Percentiles rank a stretch among this genome's conserved stretches.
These are phyloP conservation scores for Bombus sylvicola DNA, from an alignment of 1,140 invertebrate species.

Conservation along the genomic window DNA sequence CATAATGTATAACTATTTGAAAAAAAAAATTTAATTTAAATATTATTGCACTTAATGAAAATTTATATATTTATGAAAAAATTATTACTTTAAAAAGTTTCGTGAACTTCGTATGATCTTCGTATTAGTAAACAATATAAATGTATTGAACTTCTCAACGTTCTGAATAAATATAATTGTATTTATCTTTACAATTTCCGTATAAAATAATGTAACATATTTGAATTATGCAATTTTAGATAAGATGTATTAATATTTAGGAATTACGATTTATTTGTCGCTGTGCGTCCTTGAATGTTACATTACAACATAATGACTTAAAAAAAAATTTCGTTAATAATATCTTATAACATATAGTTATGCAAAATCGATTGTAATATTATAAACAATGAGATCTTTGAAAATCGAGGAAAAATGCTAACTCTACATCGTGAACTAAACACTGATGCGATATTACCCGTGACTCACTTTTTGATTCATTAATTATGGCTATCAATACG, in stretches of 20 bases:
- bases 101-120: neutral
- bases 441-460: constrained; percentile 31
- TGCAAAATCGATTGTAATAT: neutral
- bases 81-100: neutral
- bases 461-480: constrained; percentile 21
- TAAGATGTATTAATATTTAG: constrained; percentile 33
- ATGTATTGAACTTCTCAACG: neutral
- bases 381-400: neutral
- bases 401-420: constrained; percentile 12
- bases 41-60: neutral
- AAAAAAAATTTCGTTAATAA: neutral
- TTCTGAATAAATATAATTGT: neutral
- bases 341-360: neutral
- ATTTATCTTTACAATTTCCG: neutral
- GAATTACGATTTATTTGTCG: constrained; percentile 60
- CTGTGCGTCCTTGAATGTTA: constrained; percentile 69
- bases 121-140: neutral
- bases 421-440: constrained; percentile 36
- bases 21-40: neutral
- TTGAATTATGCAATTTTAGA: constrained; percentile 16
- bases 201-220: neutral
- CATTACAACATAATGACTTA: constrained; percentile 36
- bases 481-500: constrained; percentile 4
- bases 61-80: neutral
- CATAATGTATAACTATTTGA: too few species aligned